Evolutionary conservation across 2,888 invertebrate genomes (phyloP), one percentile per base, ranked within the genome.

Genomic region (Horisme vitalbata): DNA sequence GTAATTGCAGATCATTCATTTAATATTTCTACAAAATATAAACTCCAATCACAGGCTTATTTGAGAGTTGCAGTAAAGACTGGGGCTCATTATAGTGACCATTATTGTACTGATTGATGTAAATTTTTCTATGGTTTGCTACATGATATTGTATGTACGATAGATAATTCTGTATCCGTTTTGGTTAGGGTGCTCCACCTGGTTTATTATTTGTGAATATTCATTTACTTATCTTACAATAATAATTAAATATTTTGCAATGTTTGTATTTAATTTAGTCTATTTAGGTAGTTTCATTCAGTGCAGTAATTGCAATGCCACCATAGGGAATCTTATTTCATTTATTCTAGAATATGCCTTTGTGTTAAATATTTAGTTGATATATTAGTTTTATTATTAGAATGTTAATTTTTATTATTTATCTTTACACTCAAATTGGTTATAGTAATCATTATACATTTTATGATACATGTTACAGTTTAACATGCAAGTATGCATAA

Each of bases 91-190:
- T 61, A 63, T 66, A 71, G 75, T 79, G 77, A 83, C 77, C 76
- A 68, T 51, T 80, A 69, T 68, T 73, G 82, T 80, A 82, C 79
- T 82, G 82, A 83, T 82, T 81, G 86, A 74, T 88, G 87, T 87
- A 87, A 82, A 88, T 84, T 88, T 85, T 86, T 85, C 79, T 85
- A 86, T 83, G 79, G 82, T 87, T 87, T 83, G 78, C 83, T 84
- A 81, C 72, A 72, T 75, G 71, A 75, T 71, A 74, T 61, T 76
- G 67, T 72, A 68, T 67, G 66, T 61, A 55, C 57, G 60, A 64
- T 64, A 61, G 62, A 39, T 47, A 47, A 51, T 43, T 45, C 41
- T 49, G 41, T 49, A 41, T 41, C 39, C 46, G 45, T 36, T 53
- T 45, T 52, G 39, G 41, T 46, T 35, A 36, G 47, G 52, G 57